Conservation (phyloP, 2,113 vertebrate genomes). For the Brienomyrus longianalis region DNA sequence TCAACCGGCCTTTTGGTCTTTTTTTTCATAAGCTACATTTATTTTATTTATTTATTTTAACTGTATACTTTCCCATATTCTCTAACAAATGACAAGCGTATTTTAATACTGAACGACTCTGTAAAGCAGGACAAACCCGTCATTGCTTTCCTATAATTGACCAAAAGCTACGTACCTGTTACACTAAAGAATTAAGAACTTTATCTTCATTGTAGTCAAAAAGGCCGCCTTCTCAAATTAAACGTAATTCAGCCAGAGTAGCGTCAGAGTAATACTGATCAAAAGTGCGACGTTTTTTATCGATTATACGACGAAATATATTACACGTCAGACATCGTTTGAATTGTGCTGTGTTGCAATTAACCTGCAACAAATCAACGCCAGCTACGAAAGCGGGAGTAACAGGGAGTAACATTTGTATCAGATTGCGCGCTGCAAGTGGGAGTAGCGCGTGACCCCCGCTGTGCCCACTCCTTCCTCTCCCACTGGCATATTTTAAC, state of each 20-base stretch:
- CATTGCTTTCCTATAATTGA: not conserved
- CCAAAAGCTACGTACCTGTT: not conserved
- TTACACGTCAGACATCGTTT: not conserved
- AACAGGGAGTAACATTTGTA: constrained; percentile 4
- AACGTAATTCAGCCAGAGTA: not conserved
- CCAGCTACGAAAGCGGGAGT: not conserved
- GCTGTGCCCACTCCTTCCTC: constrained; percentile 28
- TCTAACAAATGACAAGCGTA: not conserved
- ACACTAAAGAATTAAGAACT: not conserved
- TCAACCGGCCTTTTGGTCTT: not conserved
- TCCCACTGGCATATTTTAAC: constrained; percentile 7
- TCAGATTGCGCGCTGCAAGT: constrained; percentile 17
- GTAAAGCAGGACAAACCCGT: not conserved
- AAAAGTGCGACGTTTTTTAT: not conserved
- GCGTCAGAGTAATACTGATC: not conserved
- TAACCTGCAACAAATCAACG: constrained; percentile 22
- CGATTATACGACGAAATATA: not conserved
- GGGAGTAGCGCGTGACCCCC: constrained; percentile 30
- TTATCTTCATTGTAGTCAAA: not conserved
- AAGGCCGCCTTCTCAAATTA: not conserved
- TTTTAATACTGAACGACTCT: not conserved
- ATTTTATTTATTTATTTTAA: not conserved
- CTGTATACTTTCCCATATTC: not conserved
- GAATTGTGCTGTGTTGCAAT: constrained; percentile 10
- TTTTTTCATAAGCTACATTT: not conserved